Percentiles rank a stretch among this genome's conserved stretches.
These are phyloP conservation scores for Brenthis ino DNA, from an alignment of 2,888 invertebrate species.

Conservation along the genomic window DNA sequence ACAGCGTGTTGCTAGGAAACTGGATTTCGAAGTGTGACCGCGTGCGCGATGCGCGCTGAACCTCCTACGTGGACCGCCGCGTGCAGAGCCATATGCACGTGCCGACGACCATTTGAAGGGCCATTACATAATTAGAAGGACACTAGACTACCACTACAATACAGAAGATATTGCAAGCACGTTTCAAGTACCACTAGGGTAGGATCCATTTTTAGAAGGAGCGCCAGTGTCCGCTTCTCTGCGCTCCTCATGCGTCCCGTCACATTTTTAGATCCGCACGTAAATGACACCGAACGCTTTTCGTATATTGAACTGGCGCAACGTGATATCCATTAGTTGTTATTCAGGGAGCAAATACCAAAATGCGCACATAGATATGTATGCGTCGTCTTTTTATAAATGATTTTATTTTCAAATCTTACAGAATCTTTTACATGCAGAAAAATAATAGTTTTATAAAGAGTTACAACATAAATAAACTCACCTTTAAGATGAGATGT, in stretches of 20 bases:
- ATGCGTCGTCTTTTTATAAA: conserved; percentile 53
- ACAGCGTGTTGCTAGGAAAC: conserved; percentile 82
- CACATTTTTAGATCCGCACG: conserved; percentile 79
- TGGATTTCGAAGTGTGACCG: conserved; percentile 56
- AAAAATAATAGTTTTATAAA: conserved; percentile 25
- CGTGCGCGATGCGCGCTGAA: conserved; percentile 56
- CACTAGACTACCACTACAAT: conserved; percentile 50
- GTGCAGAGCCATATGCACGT: conserved; percentile 69
- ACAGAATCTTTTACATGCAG: conserved; percentile 15
- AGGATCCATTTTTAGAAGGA: conserved; percentile 79
- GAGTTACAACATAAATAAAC: conserved; percentile 40
- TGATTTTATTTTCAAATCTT: conserved; percentile 27
- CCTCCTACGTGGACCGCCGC: conserved; percentile 75
- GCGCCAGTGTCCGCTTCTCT: conserved; percentile 70
- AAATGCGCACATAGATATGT: conserved; percentile 64
- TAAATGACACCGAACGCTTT: conserved; percentile 69
- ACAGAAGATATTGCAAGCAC: conserved; percentile 57
- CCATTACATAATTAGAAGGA: conserved; percentile 73
- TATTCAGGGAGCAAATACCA: conserved; percentile 52
- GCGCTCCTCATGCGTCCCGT: conserved; percentile 68
- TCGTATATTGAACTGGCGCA: conserved; percentile 46
- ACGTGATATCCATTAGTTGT: conserved; percentile 45
- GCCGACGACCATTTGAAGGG: conserved; percentile 61
- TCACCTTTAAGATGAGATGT: conserved; percentile 61
- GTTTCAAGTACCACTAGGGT: conserved; percentile 53